These are phyloP conservation scores for Bombus balteatus DNA, from an alignment of 1,140 invertebrate species.

Conservation along the genomic window DNA sequence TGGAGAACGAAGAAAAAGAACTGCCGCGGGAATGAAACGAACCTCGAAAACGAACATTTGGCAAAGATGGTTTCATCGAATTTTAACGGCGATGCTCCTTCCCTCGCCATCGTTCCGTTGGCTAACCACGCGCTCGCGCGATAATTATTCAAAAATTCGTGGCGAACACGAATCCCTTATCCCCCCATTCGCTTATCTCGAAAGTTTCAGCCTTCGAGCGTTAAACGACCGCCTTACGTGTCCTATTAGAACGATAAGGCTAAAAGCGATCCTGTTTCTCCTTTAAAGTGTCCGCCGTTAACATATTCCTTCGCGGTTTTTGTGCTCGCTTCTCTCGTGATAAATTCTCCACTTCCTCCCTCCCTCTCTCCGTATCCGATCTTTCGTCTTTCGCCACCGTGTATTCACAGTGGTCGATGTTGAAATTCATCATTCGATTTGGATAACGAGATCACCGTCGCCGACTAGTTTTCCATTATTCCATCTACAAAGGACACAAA, in stretches of 20 bases:
- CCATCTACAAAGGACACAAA: not conserved
- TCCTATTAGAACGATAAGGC: conserved; percentile 66
- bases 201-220: conserved; percentile 45
- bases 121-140: not conserved
- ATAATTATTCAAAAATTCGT: conserved; percentile 65
- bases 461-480: conserved; percentile 24
- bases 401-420: not conserved
- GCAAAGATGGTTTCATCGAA: conserved; percentile 24
- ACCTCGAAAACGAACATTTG: not conserved
- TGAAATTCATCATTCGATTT: conserved; percentile 33
- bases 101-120: not conserved
- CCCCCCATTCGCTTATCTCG: conserved; percentile 49
- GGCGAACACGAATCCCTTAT: conserved; percentile 23
- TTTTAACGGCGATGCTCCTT: not conserved
- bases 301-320: conserved; percentile 56
- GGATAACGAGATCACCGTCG: conserved; percentile 15
- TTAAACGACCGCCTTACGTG: conserved; percentile 56
- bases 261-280: conserved; percentile 66
- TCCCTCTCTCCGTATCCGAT: not conserved
- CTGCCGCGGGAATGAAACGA: not conserved
- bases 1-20: not conserved
- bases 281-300: conserved; percentile 27
- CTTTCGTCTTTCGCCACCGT: conserved; percentile 6
- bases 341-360: not conserved
- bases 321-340: not conserved